phyloP scores from a whole-genome alignment of 2,797 vertebrate species.

The Erethizon dorsatum region DNA sequence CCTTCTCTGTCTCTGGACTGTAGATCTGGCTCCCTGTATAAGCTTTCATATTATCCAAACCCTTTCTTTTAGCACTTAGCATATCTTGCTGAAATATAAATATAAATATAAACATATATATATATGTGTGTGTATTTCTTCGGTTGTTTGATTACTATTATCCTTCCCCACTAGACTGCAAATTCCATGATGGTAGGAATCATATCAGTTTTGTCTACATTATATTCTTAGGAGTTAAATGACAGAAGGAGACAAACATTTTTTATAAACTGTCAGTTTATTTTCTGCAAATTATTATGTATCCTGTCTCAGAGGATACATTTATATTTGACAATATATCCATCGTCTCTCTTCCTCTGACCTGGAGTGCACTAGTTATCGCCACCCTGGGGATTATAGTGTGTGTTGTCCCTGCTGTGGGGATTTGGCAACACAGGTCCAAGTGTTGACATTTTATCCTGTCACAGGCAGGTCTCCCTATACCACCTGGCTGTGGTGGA shows the following conservation, averaged over 20 bases:
- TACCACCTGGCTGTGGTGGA: neutral
- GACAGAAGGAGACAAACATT: slow-evolving; percentile 39
- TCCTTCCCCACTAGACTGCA: neutral
- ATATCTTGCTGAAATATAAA: neutral
- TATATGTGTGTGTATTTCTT: neutral
- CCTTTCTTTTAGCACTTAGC: neutral
- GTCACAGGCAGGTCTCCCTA: neutral
- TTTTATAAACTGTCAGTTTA: slow-evolving; percentile 62
- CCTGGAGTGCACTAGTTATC: neutral
- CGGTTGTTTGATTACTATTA: neutral
- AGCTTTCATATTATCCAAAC: neutral
- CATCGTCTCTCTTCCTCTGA: slow-evolving; percentile 42
- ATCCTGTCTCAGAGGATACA: slow-evolving; percentile 50
- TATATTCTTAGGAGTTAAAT: slow-evolving; percentile 59
- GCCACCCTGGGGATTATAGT: neutral
- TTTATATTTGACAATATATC: slow-evolving; percentile 56
- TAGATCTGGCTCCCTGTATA: neutral
- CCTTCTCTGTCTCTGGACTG: neutral
- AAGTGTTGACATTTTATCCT: neutral
- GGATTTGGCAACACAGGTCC: neutral
- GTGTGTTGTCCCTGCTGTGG: neutral
- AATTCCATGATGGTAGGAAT: neutral
- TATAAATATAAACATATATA: neutral
- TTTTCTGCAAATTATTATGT: slow-evolving; percentile 62
- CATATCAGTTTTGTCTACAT: neutral